Conservation (phyloP, 2,113 vertebrate species). For the Camelus bactrianus region DNA sequence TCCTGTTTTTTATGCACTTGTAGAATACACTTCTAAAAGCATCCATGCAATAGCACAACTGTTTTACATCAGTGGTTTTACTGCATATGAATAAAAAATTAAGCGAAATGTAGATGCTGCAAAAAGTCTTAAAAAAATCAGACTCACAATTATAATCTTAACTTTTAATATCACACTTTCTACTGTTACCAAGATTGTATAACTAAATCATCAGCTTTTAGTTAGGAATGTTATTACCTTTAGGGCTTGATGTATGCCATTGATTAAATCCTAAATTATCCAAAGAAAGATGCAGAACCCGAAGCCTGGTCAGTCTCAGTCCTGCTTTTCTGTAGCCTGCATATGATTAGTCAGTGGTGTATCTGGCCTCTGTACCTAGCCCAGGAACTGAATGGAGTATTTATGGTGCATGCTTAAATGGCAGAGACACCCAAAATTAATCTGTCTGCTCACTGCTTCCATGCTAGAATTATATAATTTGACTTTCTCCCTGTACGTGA, state of each 20-base stretch:
- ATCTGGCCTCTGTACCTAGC: not conserved
- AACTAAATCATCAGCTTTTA: conserved; percentile 16
- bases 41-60: not conserved
- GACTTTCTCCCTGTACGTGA: not conserved
- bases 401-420: not conserved
- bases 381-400: not conserved
- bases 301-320: not conserved
- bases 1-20: not conserved
- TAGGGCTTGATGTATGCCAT: not conserved
- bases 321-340: not conserved
- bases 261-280: conserved; percentile 1
- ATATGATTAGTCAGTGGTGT: not conserved
- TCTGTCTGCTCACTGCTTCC: not conserved
- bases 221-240: not conserved
- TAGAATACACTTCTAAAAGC: not conserved
- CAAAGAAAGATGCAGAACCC: not conserved
- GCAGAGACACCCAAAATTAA: not conserved
- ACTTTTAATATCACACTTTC: conserved; percentile 35
- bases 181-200: not conserved
- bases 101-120: conserved; percentile 20
- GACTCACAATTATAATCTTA: conserved; percentile 37
- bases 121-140: conserved; percentile 48
- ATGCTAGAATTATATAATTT: not conserved
- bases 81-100: not conserved
- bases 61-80: conserved; percentile 9